phyloP scores from a whole-genome alignment of 1,140 invertebrate genomes.

The Bilobella aurantiaca region DNA sequence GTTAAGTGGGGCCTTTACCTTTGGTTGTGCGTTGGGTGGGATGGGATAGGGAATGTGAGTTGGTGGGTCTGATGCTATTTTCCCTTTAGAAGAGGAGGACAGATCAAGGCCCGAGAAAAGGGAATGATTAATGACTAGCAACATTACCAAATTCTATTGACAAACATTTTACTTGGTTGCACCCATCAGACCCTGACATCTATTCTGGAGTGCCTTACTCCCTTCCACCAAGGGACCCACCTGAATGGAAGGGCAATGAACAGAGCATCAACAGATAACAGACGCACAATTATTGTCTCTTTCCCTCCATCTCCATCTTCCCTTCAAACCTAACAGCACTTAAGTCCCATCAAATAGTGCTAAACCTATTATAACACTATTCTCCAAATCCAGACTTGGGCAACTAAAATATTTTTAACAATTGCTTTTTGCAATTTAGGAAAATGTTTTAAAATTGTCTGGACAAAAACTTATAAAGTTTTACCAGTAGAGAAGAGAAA shows the following conservation, averaged over 20 bases:
- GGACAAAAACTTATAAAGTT: no score
- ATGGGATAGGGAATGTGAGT: neutral
- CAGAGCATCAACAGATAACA: neutral
- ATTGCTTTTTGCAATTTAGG: no score
- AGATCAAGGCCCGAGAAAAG: conserved; percentile 5
- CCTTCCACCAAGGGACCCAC: neutral
- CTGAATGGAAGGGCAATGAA: neutral
- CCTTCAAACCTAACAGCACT: no score
- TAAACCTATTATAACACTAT: no score
- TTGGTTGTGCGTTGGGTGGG: neutral
- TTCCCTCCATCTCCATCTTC: no score
- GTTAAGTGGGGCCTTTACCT: no score
- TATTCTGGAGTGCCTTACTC: neutral
- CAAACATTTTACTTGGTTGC: conserved; percentile 36
- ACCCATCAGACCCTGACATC: conserved; percentile 29
- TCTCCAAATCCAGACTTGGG: no score
- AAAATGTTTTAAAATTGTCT: no score
- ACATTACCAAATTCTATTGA: conserved; percentile 37
- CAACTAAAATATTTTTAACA: no score
- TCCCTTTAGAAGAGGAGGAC: conserved; percentile 10
- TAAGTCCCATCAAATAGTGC: no score
- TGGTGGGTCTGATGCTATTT: neutral
- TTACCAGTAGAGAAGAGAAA: no score
- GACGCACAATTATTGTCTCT: no score
- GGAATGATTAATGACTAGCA: conserved; percentile 37